Evolutionary conservation across 2,888 invertebrate genomes (phyloP), one percentile per base, ranked within the genome.

Genomic region (Lysandra bellargus): DNA sequence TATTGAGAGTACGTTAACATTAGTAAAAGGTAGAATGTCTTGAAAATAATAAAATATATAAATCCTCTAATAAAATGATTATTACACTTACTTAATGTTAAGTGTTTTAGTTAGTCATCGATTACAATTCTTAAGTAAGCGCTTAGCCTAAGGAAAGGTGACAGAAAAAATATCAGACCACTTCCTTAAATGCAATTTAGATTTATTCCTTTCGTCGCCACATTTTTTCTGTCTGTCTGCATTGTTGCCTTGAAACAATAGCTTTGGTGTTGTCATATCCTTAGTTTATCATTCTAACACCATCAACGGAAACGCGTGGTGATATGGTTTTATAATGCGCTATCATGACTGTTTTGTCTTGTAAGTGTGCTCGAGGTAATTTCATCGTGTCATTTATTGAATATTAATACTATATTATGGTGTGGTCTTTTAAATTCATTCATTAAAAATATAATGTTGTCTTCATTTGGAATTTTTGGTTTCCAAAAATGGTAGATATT

Each of bases 261-360:
- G 93, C 86, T 83, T 83, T 85, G 85, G 89, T 88, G 86, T 88
- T 88, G 91, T 90, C 91, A 91, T 92, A 92, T 93, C 92, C 92
- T 91, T 91, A 90, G 89, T 92, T 92, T 91, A 92, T 93, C 89
- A 94, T 93, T 92, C 94, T 90, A 90, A 88, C 92, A 90, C 92
- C 94, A 94, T 93, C 92, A 86, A 87, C 93, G 94, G 94, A 94
- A 92, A 93, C 84, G 90, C 85, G 87, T 86, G 87, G 88, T 88
- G 90, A 91, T 93, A 94, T 91, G 94, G 85, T 91, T 91, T 92
- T 92, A 92, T 94, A 94, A 94, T 94, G 87, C 89, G 89, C 86
- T 88, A 90, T 92, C 90, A 93, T 90, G 84, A 91, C 87, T 87
- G 88, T 90, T 92, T 92, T 91, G 76, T 53, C 76, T 76, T 76